Evolutionary conservation across 2,113 vertebrate species (phyloP), one percentile per base, ranked within the genome.

Genomic region (Plestiodon gilberti): DNA sequence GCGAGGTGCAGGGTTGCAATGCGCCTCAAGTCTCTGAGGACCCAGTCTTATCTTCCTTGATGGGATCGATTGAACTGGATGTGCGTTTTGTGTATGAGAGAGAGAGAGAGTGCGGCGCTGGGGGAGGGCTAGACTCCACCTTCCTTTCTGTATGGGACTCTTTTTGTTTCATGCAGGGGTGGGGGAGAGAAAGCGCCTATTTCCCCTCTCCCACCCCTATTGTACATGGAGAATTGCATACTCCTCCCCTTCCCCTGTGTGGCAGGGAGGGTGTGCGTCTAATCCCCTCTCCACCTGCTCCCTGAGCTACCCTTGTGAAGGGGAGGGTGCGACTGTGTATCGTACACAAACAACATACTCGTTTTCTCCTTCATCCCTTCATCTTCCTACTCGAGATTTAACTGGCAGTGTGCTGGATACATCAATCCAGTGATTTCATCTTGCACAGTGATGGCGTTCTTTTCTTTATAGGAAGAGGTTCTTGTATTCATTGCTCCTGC

Each of bases 281-380:
- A 87, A 87, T 87, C 78, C 78, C 85, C 70, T 81, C 79, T 87
- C 85, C 85, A 87, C 78, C 85, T 87, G 85, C 85, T 87, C 78
- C 78, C 78, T 64, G 55, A 43, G 77, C 84, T 75, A 75, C 17
- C 69, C 78, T 81, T 73, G 69, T 48, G 40, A 4, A 48, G 64
- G 78, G 57, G 78, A 35, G 84, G 76, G 52, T 59, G 48, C 69
- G 33, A 38, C 13, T 73, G 33, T 73, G 38, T 71, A 23, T 71
- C 57, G 40, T 57, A 69, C 62, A 43, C 55, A 43, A 73, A 61
- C 65, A 61, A 22, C 76, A 79, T 28, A 15, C 57, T 35, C 80
- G 4, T 55, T 30, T 52, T 62, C 55, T 43, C 11, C 25, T 52
- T 64, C 3, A 14, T 61, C 57, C n/a, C 22, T 30, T 30, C 69